phyloP scores from a whole-genome alignment of 2,113 vertebrate genomes.

The Gymnogyps californianus region DNA sequence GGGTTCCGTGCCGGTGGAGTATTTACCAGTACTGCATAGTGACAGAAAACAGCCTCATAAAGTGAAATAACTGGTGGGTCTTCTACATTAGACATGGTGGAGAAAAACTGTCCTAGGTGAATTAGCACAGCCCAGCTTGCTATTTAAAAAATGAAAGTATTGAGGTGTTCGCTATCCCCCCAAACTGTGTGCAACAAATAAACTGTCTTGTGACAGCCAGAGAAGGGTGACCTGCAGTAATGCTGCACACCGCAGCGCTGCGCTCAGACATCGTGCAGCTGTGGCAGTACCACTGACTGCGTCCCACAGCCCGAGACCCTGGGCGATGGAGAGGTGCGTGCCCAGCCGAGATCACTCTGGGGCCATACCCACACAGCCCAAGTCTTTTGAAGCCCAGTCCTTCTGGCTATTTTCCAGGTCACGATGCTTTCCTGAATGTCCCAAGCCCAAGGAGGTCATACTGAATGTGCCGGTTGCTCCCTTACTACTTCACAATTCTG shows the following conservation, averaged over 20 bases:
- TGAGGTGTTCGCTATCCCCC: background rate
- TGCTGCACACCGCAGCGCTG: background rate
- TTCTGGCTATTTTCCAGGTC: background rate
- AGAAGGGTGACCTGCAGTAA: background rate
- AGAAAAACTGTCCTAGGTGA: background rate
- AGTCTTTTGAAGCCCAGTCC: background rate
- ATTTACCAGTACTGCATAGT: background rate
- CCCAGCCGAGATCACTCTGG: background rate
- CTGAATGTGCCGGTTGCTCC: background rate
- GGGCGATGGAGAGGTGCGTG: background rate
- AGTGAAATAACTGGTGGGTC: background rate
- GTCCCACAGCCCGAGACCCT: background rate
- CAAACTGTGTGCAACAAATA: background rate
- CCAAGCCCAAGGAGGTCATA: background rate
- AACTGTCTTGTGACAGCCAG: background rate
- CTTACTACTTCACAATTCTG: background rate
- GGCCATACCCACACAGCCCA: accelerated
- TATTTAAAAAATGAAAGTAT: background rate
- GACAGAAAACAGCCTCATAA: background rate
- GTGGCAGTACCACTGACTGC: background rate
- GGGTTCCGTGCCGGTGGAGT: too few relatives aligned
- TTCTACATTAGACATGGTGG: background rate
- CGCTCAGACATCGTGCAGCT: background rate
- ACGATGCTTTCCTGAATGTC: background rate
- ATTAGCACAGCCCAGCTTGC: background rate